These are phyloP conservation scores for Colossoma macropomum DNA, from an alignment of 2,113 vertebrate genomes.

Conservation along the genomic window DNA sequence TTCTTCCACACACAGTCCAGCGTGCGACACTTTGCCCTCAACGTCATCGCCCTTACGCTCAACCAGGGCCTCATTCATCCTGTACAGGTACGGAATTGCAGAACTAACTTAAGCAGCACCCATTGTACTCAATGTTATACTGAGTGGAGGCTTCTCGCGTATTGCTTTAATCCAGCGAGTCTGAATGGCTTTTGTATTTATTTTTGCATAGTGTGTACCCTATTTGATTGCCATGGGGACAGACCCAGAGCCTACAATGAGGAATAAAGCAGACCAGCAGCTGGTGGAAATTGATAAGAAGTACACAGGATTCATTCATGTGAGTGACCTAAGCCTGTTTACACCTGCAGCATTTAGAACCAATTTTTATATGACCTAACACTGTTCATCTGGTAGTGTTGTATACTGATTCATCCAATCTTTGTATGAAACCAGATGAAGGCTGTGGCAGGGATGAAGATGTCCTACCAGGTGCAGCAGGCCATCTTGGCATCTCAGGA, in stretches of 20 bases:
- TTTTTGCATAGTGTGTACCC: constrained; percentile 87
- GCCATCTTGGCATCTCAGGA: constrained; percentile 83
- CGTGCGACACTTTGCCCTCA: constrained; percentile 97
- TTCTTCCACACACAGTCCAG: constrained; percentile 96
- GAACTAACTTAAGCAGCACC: background rate
- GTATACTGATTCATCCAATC: background rate
- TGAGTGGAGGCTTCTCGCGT: background rate
- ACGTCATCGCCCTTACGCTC: constrained; percentile 95
- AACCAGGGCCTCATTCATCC: constrained; percentile 99
- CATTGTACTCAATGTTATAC: background rate
- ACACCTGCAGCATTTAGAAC: background rate
- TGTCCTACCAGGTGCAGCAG: constrained; percentile 97
- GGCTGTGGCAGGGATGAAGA: constrained; percentile 99
- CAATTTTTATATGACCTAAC: background rate
- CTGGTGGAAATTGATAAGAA: constrained; percentile 99
- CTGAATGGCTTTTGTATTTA: background rate
- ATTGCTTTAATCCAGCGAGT: background rate
- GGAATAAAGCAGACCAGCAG: constrained; percentile 96
- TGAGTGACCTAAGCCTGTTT: constrained; percentile 73
- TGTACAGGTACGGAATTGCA: constrained; percentile 84
- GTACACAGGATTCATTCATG: constrained; percentile 98
- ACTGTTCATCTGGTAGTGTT: no score
- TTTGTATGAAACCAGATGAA: constrained; percentile 86
- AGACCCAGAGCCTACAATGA: constrained; percentile 96
- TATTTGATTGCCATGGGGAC: constrained; percentile 99